phyloP scores from a whole-genome alignment of 1,140 invertebrate genomes.

The Oedothorax gibbosus region DNA sequence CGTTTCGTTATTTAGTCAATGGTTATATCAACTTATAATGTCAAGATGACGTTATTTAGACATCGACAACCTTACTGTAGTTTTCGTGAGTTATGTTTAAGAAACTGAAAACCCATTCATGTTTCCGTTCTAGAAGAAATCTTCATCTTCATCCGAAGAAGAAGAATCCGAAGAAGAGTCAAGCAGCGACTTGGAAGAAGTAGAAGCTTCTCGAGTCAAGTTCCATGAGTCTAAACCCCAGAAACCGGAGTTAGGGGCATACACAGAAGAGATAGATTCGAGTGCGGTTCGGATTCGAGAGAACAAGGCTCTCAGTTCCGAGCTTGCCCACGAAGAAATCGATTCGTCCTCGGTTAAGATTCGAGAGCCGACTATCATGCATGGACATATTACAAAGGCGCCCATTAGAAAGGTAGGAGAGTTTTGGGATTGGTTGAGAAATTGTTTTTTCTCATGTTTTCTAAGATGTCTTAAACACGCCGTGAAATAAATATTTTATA shows the following conservation, averaged over 20 bases:
- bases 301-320: constrained; percentile 55
- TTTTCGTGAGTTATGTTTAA: too few species aligned
- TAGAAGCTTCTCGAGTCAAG: constrained; percentile 62
- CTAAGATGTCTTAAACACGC: too few species aligned
- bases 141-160: constrained; percentile 4
- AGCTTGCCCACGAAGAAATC: constrained; percentile 62
- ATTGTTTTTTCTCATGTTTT: too few species aligned
- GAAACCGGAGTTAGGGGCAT: constrained; percentile 61
- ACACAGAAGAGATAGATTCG: constrained; percentile 64
- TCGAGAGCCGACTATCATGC: constrained; percentile 50
- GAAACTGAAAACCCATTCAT: too few species aligned
- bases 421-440: too few species aligned
- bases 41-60: too few species aligned
- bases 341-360: constrained; percentile 60
- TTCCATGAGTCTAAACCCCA: constrained; percentile 62
- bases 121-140: constrained; percentile 3
- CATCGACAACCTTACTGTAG: too few species aligned
- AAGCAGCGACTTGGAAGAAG: constrained; percentile 56
- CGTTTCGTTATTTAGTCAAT: too few species aligned
- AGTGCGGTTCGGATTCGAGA: constrained; percentile 64
- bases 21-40: too few species aligned
- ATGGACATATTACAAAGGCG: constrained; percentile 54
- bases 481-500: too few species aligned
- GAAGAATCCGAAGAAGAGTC: neutral
- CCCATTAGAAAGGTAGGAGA: constrained; percentile 49